Evolutionary conservation across 2,113 vertebrate genomes (phyloP).

Genomic region (Albula glossodonta): DNA sequence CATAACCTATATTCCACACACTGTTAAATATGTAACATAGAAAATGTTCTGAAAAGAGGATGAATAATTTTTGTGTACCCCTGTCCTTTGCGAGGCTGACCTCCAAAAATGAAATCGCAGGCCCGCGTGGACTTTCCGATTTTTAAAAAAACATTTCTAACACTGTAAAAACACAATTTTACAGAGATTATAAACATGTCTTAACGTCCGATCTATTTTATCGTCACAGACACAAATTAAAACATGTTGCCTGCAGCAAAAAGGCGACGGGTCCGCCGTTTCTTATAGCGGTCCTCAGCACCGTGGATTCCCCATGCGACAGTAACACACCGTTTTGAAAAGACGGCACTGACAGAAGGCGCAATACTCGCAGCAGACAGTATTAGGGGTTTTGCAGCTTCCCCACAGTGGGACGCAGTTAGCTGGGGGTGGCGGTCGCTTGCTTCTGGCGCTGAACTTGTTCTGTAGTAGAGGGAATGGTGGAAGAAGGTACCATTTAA

Average conservation of each 20-base stretch:
- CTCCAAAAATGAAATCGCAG: neutral
- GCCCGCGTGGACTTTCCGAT: neutral
- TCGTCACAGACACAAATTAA: neutral
- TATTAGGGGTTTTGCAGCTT: constrained; percentile 74
- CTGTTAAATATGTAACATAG: neutral
- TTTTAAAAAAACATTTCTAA: neutral
- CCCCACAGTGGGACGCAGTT: constrained; percentile 76
- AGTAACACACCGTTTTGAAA: constrained; percentile 81
- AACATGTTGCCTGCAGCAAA: neutral
- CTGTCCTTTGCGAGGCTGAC: neutral
- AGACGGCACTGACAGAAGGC: constrained; percentile 82
- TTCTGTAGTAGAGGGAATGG: constrained; percentile 42
- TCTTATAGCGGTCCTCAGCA: constrained; percentile 73
- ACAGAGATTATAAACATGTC: neutral
- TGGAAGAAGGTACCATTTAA: neutral
- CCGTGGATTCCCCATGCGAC: constrained; percentile 72
- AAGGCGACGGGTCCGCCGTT: no score
- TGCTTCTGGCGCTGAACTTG: constrained; percentile 43
- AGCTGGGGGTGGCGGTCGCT: constrained; percentile 60
- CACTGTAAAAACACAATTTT: neutral
- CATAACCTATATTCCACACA: neutral
- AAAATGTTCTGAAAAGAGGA: neutral
- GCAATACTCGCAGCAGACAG: constrained; percentile 80
- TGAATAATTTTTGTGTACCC: neutral
- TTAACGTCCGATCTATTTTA: neutral